Evolutionary conservation across 64 coral and sea anemone genomes (phyloP).

Genomic region (Montipora efflorescens): DNA sequence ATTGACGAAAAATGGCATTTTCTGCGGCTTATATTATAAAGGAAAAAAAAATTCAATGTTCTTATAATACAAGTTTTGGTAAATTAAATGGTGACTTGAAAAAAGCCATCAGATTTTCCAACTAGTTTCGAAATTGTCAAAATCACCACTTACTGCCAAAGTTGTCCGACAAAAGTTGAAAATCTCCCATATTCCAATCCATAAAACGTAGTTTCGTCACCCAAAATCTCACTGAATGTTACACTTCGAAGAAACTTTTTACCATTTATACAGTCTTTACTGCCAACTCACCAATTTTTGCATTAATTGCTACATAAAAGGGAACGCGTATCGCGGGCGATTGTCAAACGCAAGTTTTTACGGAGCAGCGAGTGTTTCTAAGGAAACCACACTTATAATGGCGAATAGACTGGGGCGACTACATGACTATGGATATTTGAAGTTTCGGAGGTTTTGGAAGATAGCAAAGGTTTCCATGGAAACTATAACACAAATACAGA

Average conservation of each 20-base stretch:
- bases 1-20: too few species aligned
- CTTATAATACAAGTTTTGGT: too few species aligned
- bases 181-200: conserved; percentile 34
- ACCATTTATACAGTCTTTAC: background rate
- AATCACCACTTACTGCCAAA: conserved; percentile 87
- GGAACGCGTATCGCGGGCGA: conserved; percentile 15
- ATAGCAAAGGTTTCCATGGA: background rate
- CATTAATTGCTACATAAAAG: conserved; percentile 9
- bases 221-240: background rate
- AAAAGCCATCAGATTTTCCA: background rate
- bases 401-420: background rate
- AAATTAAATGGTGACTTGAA: too few species aligned
- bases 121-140: background rate
- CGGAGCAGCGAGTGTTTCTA: conserved; percentile 25
- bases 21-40: too few species aligned
- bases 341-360: background rate
- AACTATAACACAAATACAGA: background rate
- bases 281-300: conserved; percentile 68
- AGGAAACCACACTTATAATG: background rate
- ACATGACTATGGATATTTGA: background rate
- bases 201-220: background rate
- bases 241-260: background rate
- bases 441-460: background rate
- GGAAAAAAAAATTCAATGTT: too few species aligned
- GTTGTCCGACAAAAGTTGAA: conserved; percentile 78